Percentiles rank a stretch among this genome's conserved stretches.
Conservation (phyloP, 92 coral and sea anemone genomes). For the Anthopleura xanthogrammica region DNA sequence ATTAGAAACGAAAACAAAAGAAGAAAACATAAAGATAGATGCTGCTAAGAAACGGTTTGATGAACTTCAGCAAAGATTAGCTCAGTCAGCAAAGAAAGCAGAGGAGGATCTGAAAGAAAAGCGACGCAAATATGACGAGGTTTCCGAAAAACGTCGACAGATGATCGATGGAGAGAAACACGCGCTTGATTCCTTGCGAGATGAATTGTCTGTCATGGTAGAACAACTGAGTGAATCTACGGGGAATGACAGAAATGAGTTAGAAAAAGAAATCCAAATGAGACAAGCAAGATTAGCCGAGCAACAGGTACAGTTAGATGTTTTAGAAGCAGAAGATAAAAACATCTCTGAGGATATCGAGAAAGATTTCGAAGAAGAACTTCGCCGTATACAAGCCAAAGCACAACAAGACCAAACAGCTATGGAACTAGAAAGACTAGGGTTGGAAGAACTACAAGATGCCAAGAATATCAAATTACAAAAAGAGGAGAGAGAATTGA, state of each 20-base stretch:
- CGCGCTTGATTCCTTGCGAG: slow-evolving; percentile 25
- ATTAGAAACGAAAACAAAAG: slow-evolving; percentile 66
- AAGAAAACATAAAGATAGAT: slow-evolving; percentile 71
- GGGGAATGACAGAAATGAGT: slow-evolving; percentile 37
- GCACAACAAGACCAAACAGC: slow-evolving; percentile 58
- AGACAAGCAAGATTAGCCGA: slow-evolving; percentile 19
- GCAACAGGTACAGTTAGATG: slow-evolving; percentile 48
- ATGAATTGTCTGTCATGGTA: slow-evolving; percentile 41
- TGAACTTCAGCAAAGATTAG: slow-evolving; percentile 64
- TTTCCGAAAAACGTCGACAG: slow-evolving; percentile 42
- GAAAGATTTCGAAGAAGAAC: slow-evolving; percentile 63
- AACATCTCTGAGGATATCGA: slow-evolving; percentile 51
- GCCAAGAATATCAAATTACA: slow-evolving; percentile 56
- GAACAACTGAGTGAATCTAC: slow-evolving; percentile 48
- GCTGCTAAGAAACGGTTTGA: slow-evolving; percentile 63
- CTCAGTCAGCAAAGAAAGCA: slow-evolving; percentile 50
- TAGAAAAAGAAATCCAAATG: slow-evolving; percentile 40
- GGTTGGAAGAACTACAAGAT: slow-evolving; percentile 69
- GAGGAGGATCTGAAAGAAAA: slow-evolving; percentile 66
- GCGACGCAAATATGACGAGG: slow-evolving; percentile 56
- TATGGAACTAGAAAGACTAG: slow-evolving; percentile 60
- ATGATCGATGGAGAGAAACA: slow-evolving; percentile 44
- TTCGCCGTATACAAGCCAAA: slow-evolving; percentile 41
- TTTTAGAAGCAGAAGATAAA: slow-evolving; percentile 65
- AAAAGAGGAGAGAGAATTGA: slow-evolving; percentile 69